Base-by-base conservation (phyloP, 2,888 invertebrate genomes). In the Cataglyphis albicans region DNA sequence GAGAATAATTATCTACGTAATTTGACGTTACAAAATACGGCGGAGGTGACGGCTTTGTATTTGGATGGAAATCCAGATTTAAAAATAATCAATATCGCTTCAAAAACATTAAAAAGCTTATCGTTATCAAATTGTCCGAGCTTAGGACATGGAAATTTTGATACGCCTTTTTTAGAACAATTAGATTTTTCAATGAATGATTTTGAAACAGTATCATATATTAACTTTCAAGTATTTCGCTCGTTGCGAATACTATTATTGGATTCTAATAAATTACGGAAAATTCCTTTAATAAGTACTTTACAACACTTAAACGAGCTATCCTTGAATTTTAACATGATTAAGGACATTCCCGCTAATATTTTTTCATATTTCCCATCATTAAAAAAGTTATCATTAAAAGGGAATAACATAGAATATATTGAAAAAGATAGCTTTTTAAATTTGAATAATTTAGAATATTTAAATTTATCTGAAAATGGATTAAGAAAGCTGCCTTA, bases 321-420 rank as follows among this genome's bases (percentile, higher is more conserved):
- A 9, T 78, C 78, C 0, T 18, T 78, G 5, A 3, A 21, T 44
- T 59, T 70, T 6, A 78, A 78, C 7, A 70, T 7, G 32, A 59
- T 78, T 3, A 2, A 10, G 32, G 0, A 21, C 0, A 59, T 78
- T 29, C 1, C 2, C 10, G 4, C 21, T 4, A 6, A 59, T 9
- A 91, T 88, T 0, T 91, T 93, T 35, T 86, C 88, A 15, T 74
- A 74, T 5, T 59, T 92, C 61, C 21, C 15, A 0, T 57, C 81
- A 0, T 82, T 94, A 4, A 81, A 76, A 29, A 90, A 91, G 38
- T 84, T 93, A 0, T 89, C 91, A 7, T 55, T 91, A 1, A 9
- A 9, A n/a, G 7, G 41, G 4, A 87, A 87, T 21, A 0, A 0
- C 1, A 81, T 87, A 12, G 0, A 0, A 0, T 0, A 0, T 1